Base-by-base conservation (phyloP, 2,797 vertebrate species). In the Lepilemur ruficaudatus region DNA sequence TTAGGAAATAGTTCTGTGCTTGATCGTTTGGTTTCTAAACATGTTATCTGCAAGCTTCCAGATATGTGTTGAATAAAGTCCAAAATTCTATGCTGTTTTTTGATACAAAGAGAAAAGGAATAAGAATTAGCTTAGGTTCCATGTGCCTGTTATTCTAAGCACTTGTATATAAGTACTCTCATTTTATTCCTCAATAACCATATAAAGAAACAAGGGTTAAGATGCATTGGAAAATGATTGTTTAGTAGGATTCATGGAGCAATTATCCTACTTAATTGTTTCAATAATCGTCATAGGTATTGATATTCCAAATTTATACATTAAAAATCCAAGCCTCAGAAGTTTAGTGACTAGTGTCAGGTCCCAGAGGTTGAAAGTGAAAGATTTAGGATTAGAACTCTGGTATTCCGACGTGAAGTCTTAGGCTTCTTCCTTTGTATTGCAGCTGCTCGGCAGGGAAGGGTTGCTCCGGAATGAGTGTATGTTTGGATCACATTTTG, bases 231-330 rank as follows among this genome's bases (percentile, higher is more conserved):
- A 61, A 94, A 73, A 55, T 67, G 65, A 38, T 61, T 70, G 38
- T 78, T 91, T 86, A 15, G 30, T 85, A 20, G 9, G 35, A 38
- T 50, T 92, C 25, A 30, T 90, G 73, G 25, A 55, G 13, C 15
- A 95, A 65, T 69, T 43, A 41, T 84, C 20, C 28, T 30, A 41
- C 25, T 52, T 41, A 78, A 48, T 87, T 89, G 79, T 86, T 93
- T 73, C 4, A 69, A 13, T 85, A 52, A 70, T 50, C 61, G 55
- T 65, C 78, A 59, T 70, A 2, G 1, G 15, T 63, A 35, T 59
- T 52, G 55, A 73, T 69, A 85, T 63, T 52, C 0, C 1, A 67
- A 12, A 59, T 82, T 46, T 89, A 69, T 50, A 30, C 20, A 46
- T 14, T n/a, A 75, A 41, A 22, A 86, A 79, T 52, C 7, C 10